A percentile compares a stretch with the other conserved stretches of the same genome.
Evolutionary conservation across 37 sponge, comb jelly and placozoan species (phyloP).

Genomic region (Tethya wilhelma): DNA sequence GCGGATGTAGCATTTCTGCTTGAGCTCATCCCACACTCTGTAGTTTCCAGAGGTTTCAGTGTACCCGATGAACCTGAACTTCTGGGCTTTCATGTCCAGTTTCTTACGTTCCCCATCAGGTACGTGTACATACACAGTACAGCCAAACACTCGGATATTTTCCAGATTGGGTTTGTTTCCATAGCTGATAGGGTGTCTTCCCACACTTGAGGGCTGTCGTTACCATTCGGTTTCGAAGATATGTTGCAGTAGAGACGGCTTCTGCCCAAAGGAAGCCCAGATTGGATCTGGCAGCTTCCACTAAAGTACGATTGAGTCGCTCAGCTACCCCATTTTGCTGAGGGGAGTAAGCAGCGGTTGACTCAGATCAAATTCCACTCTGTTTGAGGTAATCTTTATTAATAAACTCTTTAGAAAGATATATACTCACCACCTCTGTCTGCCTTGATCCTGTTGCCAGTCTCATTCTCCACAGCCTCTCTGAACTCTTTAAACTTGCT

Average conservation of each 20-base stretch:
- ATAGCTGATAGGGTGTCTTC: slow-evolving; percentile 4
- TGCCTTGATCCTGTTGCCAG: slow-evolving; percentile 32
- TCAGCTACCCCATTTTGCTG: slow-evolving; percentile 58
- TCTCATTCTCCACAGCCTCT: slow-evolving; percentile 29
- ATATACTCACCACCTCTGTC: slow-evolving; percentile 54
- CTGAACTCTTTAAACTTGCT: slow-evolving; percentile 57
- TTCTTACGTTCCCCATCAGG: slow-evolving; percentile 28
- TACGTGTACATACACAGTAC: slow-evolving; percentile 43
- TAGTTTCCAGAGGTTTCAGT: not conserved
- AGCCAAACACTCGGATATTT: slow-evolving; percentile 37
- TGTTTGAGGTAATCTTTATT: slow-evolving; percentile 27
- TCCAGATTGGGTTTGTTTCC: slow-evolving; percentile 14
- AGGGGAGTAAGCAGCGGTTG: slow-evolving; percentile 35
- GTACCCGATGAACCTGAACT: slow-evolving; percentile 14
- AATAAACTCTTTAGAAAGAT: slow-evolving; percentile 51
- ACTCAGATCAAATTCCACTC: slow-evolving; percentile 33
- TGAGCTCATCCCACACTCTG: slow-evolving; percentile 10
- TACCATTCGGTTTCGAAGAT: slow-evolving; percentile 13
- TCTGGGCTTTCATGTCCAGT: slow-evolving; percentile 14
- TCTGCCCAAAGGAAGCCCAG: slow-evolving; percentile 51
- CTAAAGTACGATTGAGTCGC: slow-evolving; percentile 38
- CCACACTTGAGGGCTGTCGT: slow-evolving; percentile 15
- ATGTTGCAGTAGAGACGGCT: slow-evolving; percentile 54
- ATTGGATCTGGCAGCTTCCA: slow-evolving; percentile 45
- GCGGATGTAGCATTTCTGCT: not conserved